Percentiles rank a stretch among this genome's conserved stretches.
Evolutionary conservation across 2,888 invertebrate genomes (phyloP).

Genomic region (Lucinisca nassula): DNA sequence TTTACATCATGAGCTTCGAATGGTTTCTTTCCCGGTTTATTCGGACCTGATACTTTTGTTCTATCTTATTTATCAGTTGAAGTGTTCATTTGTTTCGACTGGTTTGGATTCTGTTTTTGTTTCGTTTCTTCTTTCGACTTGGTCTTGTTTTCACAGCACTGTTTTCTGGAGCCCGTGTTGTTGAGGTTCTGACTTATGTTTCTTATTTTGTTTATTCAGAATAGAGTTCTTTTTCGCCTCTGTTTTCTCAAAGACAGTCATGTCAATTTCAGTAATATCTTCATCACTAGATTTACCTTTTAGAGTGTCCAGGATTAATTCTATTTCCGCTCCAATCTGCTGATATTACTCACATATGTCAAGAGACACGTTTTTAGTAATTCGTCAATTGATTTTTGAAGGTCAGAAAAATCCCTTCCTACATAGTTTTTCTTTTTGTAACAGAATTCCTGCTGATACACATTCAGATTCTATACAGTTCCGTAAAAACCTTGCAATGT

Average conservation of each 20-base stretch:
- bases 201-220: neutral
- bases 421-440: neutral
- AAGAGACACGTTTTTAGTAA: neutral
- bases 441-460: neutral
- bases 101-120: no score
- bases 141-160: no score
- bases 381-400: neutral
- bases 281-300: neutral
- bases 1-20: no score
- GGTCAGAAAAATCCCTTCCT: neutral
- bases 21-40: no score
- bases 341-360: neutral
- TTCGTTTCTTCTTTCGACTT: no score
- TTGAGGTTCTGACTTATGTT: no score
- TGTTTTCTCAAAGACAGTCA: neutral
- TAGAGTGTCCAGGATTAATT: neutral
- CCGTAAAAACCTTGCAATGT: neutral
- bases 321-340: neutral
- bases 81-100: no score
- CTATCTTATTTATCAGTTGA: no score
- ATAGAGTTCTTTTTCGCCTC: neutral
- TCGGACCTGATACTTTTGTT: no score
- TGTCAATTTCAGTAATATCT: neutral
- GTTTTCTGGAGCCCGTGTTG: no score
- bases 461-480: neutral